Conservation (phyloP, 2,797 vertebrate genomes). For the Notolabrus celidotus region DNA sequence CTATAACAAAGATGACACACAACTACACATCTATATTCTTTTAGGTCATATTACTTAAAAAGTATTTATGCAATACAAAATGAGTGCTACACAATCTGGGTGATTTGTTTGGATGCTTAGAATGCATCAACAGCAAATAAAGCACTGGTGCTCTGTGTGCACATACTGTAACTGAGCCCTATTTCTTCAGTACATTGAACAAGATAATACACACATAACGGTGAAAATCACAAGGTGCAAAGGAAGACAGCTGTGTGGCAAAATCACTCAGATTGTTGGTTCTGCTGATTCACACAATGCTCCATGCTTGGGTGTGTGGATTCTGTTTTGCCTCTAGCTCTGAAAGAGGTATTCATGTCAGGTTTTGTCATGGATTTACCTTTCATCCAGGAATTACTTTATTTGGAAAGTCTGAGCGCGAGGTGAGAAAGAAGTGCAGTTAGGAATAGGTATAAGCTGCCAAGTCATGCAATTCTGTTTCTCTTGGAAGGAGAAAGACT, state of each 20-base stretch:
- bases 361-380: slow-evolving; percentile 35
- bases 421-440: slow-evolving; percentile 40
- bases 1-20: too few species aligned
- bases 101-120: too few species aligned
- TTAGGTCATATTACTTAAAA: too few species aligned
- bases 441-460: slow-evolving; percentile 34
- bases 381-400: slow-evolving; percentile 44
- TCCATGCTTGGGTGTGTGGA: slow-evolving; percentile 6
- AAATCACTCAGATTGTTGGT: slow-evolving; percentile 18
- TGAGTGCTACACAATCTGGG: too few species aligned
- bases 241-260: neutral
- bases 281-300: slow-evolving; percentile 24
- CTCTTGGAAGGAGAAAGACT: slow-evolving; percentile 22
- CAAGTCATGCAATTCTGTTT: slow-evolving; percentile 41
- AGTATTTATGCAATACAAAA: too few species aligned
- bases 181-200: slow-evolving; percentile 21
- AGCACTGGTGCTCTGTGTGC: slow-evolving; percentile 1
- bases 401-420: slow-evolving; percentile 27
- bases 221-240: slow-evolving; percentile 6
- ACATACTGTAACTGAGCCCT: slow-evolving; percentile 10
- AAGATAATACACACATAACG: slow-evolving; percentile 22
- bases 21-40: too few species aligned
- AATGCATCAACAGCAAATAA: slow-evolving; percentile 19
- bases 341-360: slow-evolving; percentile 23
- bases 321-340: slow-evolving; percentile 32